Evolutionary conservation across 2,797 vertebrate species (phyloP).

Genomic region (Apogon talboti): DNA sequence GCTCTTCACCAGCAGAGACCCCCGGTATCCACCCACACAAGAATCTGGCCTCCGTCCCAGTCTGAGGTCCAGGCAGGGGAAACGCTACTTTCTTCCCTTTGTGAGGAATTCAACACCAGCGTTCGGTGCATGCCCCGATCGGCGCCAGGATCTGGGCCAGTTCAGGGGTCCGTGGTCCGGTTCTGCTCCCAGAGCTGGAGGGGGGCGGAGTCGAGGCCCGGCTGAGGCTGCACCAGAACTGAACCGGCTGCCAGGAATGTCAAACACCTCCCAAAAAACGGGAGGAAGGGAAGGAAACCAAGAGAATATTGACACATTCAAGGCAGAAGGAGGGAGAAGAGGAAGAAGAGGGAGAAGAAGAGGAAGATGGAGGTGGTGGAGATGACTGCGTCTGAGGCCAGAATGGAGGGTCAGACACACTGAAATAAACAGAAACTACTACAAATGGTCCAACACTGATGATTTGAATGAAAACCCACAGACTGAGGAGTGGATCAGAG

Average conservation of each 20-base stretch:
- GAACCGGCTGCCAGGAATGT: conserved; percentile 73
- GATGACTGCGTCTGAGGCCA: too few species aligned
- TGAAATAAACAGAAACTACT: too few species aligned
- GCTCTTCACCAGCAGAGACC: conserved; percentile 55
- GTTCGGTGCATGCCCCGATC: conserved; percentile 48
- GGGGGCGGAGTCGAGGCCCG: conserved; percentile 25
- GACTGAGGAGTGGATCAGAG: too few species aligned
- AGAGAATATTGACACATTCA: too few species aligned
- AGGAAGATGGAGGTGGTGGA: too few species aligned
- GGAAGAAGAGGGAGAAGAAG: too few species aligned
- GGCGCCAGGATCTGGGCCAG: conserved; percentile 31
- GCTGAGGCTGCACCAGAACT: conserved; percentile 38
- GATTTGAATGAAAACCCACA: too few species aligned
- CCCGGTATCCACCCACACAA: conserved; percentile 69
- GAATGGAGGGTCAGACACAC: too few species aligned
- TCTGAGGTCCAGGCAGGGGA: conserved; percentile 66
- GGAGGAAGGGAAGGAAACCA: too few species aligned
- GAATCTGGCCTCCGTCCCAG: conserved; percentile 64
- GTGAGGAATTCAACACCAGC: conserved; percentile 63
- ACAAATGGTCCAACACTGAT: too few species aligned
- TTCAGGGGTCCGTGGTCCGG: conserved; percentile 48
- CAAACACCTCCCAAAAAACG: too few species aligned
- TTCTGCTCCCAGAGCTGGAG: conserved; percentile 19
- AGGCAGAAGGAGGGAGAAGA: too few species aligned
- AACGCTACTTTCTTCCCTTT: conserved; percentile 62